These are phyloP conservation scores for Drosophila equinoxialis DNA, from an alignment of 1,140 invertebrate species.

Conservation along the genomic window DNA sequence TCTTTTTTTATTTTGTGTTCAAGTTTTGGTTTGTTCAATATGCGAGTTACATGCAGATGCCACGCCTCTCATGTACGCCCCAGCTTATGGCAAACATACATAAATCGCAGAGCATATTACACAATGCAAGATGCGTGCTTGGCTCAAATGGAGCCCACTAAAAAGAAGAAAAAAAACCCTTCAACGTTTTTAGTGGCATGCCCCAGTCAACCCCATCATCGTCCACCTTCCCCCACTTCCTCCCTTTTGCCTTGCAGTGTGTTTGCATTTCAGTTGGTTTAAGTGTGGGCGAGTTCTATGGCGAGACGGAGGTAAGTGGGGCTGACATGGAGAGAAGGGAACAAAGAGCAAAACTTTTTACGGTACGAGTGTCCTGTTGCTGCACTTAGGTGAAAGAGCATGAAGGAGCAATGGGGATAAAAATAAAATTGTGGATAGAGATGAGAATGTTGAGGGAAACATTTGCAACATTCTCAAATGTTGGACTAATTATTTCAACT, in stretches of 20 bases:
- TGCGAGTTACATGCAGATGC: conserved; percentile 62
- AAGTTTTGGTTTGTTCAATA: conserved; percentile 55
- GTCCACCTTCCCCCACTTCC: not conserved
- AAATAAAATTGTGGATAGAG: conserved; percentile 26
- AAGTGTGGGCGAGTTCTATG: conserved; percentile 6
- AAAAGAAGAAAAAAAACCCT: conserved; percentile 2
- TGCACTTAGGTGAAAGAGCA: conserved; percentile 29
- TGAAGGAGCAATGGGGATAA: not conserved
- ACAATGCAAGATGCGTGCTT: conserved; percentile 74
- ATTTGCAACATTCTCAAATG: not conserved
- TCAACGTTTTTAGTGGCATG: conserved; percentile 20
- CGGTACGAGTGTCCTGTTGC: conserved; percentile 75
- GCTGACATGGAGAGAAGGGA: conserved; percentile 38
- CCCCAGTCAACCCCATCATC: not conserved
- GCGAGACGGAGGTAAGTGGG: conserved; percentile 1
- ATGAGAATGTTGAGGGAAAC: conserved; percentile 13
- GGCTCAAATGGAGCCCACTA: conserved; percentile 54
- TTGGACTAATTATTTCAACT: not conserved
- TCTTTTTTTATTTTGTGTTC: not conserved
- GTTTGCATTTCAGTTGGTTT: conserved; percentile 67
- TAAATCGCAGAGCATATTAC: conserved; percentile 82
- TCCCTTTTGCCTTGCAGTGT: conserved; percentile 41
- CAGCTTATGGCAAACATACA: conserved; percentile 66
- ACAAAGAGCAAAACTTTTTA: conserved; percentile 65
- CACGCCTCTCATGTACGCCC: conserved; percentile 33